These are phyloP conservation scores for Anadara kagoshimensis DNA, from an alignment of 1,140 invertebrate genomes.

Conservation along the genomic window DNA sequence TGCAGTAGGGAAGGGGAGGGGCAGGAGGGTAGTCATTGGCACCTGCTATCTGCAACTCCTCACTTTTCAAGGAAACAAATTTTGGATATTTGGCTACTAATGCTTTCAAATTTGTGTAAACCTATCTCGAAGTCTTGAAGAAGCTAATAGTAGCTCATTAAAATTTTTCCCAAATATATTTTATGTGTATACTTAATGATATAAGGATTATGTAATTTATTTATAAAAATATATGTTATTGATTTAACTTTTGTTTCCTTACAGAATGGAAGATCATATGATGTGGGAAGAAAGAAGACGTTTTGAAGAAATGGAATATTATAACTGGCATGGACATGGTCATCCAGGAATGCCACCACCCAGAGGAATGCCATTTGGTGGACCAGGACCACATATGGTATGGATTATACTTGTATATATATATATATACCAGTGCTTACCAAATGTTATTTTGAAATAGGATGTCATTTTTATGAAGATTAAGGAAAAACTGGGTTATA, in stretches of 20 bases:
- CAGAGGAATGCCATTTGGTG: constrained; percentile 38
- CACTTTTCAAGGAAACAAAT: too few relatives aligned
- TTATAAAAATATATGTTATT: background rate
- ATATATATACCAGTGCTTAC: background rate
- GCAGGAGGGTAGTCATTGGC: too few relatives aligned
- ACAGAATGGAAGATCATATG: constrained; percentile 82
- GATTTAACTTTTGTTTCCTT: constrained; percentile 1
- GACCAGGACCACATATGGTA: constrained; percentile 43
- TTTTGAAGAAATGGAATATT: constrained; percentile 87
- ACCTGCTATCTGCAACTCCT: too few relatives aligned
- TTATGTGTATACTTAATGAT: background rate
- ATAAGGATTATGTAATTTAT: background rate
- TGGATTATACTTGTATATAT: background rate
- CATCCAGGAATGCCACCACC: constrained; percentile 69
- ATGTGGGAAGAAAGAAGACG: constrained; percentile 91
- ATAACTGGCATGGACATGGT: constrained; percentile 86
- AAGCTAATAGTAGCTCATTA: too few relatives aligned
- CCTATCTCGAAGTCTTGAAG: too few relatives aligned
- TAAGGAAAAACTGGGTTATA: too few relatives aligned
- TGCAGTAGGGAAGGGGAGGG: too few relatives aligned
- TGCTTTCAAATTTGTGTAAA: too few relatives aligned
- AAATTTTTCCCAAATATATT: too few relatives aligned
- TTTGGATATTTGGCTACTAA: too few relatives aligned
- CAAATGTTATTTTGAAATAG: background rate
- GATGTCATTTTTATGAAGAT: too few relatives aligned